These are phyloP conservation scores for Amyelois transitella DNA, from an alignment of 1,140 invertebrate species.

Conservation along the genomic window DNA sequence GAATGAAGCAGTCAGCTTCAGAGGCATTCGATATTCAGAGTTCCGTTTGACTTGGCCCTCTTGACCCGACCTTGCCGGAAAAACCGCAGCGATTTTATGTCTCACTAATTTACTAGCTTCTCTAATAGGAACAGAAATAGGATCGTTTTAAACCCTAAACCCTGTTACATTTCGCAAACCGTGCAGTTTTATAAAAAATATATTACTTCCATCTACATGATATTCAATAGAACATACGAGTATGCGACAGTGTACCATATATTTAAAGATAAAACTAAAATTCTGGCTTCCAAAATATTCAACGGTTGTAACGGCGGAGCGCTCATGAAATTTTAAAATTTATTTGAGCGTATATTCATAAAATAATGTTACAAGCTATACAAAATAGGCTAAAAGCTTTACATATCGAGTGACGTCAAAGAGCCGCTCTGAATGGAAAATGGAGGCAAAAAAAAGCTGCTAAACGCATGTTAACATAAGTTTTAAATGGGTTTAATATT, in stretches of 20 bases:
- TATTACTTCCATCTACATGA: not conserved
- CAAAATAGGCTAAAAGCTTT: conserved; percentile 28
- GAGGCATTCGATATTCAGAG: conserved; percentile 27
- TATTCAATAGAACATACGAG: not conserved
- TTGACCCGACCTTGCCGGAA: conserved; percentile 9
- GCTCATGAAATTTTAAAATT: not conserved
- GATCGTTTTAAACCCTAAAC: not conserved
- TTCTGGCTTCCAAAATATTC: not conserved
- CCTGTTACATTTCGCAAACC: too few species aligned
- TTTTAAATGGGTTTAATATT: too few species aligned
- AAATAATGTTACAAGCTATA: conserved; percentile 10
- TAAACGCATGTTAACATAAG: too few species aligned
- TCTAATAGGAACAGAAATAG: not conserved
- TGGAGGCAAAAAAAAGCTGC: not conserved
- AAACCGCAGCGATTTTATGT: conserved; percentile 2
- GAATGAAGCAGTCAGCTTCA: conserved; percentile 7
- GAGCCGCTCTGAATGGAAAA: not conserved
- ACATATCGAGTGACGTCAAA: conserved; percentile 29
- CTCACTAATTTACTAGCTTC: conserved; percentile 8
- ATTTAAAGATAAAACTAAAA: not conserved
- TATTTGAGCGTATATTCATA: conserved; percentile 6
- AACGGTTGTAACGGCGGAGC: not conserved
- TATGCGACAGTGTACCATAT: not conserved
- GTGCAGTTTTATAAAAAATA: not conserved
- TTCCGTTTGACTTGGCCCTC: conserved; percentile 18